Base-by-base conservation (phyloP, 2,888 invertebrate species). In the Loripinus fragilis region DNA sequence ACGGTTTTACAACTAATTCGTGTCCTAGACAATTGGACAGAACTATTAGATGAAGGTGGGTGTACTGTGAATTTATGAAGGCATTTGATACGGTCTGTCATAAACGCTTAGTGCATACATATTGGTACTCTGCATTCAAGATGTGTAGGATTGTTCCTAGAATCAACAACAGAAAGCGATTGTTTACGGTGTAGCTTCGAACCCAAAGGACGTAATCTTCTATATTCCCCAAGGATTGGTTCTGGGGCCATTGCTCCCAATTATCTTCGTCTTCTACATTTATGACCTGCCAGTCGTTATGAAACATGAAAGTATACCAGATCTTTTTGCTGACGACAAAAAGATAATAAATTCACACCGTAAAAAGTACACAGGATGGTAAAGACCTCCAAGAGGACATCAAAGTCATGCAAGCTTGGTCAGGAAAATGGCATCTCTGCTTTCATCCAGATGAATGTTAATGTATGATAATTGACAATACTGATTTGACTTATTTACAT, bases 61-160 rank as follows among this genome's bases (percentile, higher is more conserved):
- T n/a, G n/a, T n/a, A n/a, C n/a, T 55, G 55, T 55, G 55, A 55
- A 25, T 55, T 55, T 55, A 55, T 55, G 55, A 25, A 55, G 55
- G 55, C 55, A 8, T 55, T 55, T 55, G 55, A 55, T 17, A 55
- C 23, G 55, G 55, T 55, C 17, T 55, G 30, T 28, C 55, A 55
- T 28, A 55, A 55, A 17, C 23, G 55, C 23, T 20, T 55, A 28
- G 55, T 55, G 30, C 55, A 55, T 55, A 55, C 23, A 55, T 28
- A 55, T 55, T 12, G 25, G 55, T 2, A 5, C 25, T 28, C 28
- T 55, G 28, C 28, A 55, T 55, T 55, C 55, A 55, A 28, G 28
- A 28, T 55, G 55, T 25, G 28, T 55, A 55, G 55, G 28, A 17
- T 55, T 28, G 17, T 55, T 55, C 30, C 17, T 55, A 17, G 28